Conservation (phyloP, 1,140 invertebrate genomes). For the Chironomus striatipennis region DNA sequence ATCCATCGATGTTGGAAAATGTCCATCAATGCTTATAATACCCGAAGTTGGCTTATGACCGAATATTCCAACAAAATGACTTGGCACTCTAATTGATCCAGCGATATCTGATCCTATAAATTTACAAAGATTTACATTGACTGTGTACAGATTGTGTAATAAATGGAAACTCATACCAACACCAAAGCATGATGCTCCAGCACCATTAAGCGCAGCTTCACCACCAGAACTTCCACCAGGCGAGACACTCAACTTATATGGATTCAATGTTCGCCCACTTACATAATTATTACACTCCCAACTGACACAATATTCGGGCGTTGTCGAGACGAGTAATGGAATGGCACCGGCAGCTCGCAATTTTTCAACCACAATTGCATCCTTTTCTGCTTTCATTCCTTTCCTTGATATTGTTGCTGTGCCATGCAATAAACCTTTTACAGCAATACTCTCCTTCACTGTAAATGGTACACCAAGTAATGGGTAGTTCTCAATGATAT, state of each 20-base stretch:
- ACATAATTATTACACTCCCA: conserved; percentile 64
- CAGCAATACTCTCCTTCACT: conserved; percentile 40
- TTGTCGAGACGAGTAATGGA: conserved; percentile 67
- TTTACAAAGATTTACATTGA: not conserved
- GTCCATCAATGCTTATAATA: conserved; percentile 46
- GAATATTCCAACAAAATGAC: conserved; percentile 77
- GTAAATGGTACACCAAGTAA: conserved; percentile 71
- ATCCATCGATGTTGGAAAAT: conserved; percentile 47
- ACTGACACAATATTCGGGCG: conserved; percentile 67
- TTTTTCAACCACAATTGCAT: conserved; percentile 51
- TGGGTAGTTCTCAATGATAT: conserved; percentile 46
- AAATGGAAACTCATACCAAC: conserved; percentile 37
- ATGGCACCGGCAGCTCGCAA: conserved; percentile 66
- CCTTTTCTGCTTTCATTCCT: conserved; percentile 46
- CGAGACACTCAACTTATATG: conserved; percentile 57
- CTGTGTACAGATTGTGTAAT: not conserved
- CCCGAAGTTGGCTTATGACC: conserved; percentile 74
- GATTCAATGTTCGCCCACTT: conserved; percentile 67
- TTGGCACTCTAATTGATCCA: conserved; percentile 77
- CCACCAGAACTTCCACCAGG: conserved; percentile 70
- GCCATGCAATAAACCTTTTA: conserved; percentile 52
- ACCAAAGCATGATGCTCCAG: conserved; percentile 67
- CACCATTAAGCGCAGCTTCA: conserved; percentile 57
- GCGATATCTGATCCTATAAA: conserved; percentile 70
- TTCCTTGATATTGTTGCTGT: conserved; percentile 52